Conservation (phyloP, 2,113 vertebrate species). For the Phasianus colchicus region DNA sequence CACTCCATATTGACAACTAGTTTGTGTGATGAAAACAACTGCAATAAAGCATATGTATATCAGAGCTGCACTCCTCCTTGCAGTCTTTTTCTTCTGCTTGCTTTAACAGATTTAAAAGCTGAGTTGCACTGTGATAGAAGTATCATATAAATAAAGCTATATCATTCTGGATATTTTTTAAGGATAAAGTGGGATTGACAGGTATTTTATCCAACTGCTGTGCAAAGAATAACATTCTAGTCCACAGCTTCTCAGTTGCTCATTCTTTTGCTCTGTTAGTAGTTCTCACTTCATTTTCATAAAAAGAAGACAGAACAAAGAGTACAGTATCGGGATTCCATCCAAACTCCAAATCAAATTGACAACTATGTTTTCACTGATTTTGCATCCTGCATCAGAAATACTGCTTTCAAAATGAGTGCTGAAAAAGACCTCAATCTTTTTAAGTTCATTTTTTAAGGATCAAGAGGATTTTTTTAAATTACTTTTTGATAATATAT, state of each 20-base stretch:
- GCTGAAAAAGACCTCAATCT: not conserved
- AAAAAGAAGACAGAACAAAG: not conserved
- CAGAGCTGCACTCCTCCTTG: not conserved
- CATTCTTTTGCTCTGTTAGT: not conserved
- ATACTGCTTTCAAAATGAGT: not conserved
- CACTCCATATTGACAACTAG: not conserved
- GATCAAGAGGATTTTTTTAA: not conserved
- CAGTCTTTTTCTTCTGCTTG: not conserved
- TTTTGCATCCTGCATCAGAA: not conserved
- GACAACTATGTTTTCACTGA: not conserved
- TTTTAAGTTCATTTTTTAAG: not conserved
- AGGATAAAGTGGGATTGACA: not conserved
- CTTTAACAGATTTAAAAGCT: not conserved
- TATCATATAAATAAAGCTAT: not conserved
- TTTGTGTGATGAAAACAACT: slow-evolving; percentile 3
- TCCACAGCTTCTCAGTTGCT: not conserved
- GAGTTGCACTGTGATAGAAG: not conserved
- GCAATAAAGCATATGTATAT: not conserved
- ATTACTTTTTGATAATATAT: not conserved
- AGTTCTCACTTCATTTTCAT: not conserved
- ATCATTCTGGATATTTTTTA: not conserved
- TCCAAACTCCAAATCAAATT: not conserved
- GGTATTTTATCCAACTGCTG: not conserved
- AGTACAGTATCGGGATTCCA: not conserved
- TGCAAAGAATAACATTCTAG: not conserved